Conservation (phyloP, 2,113 vertebrate species). For the Grantiella picta region DNA sequence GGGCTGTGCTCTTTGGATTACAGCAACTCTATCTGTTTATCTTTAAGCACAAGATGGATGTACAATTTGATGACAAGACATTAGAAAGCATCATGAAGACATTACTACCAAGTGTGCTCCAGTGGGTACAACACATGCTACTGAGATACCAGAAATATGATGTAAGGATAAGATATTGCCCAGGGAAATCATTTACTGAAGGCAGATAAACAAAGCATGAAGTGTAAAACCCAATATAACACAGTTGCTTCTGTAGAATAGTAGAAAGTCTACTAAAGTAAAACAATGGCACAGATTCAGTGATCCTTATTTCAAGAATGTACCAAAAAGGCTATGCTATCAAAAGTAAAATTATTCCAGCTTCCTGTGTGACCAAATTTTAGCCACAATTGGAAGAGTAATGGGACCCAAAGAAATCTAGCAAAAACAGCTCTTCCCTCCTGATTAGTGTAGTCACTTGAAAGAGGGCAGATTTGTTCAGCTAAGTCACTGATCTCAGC, state of each 20-base stretch:
- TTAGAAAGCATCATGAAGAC: conserved; percentile 54
- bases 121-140: conserved; percentile 24
- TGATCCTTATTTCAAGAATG: neutral
- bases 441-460: neutral
- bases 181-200: conserved; percentile 53
- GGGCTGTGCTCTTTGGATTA: conserved; percentile 4
- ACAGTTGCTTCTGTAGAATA: neutral
- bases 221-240: neutral
- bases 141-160: conserved; percentile 47
- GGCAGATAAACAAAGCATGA: conserved; percentile 55
- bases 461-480: neutral
- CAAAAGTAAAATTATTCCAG: neutral
- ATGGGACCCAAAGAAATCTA: neutral
- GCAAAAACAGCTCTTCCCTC: neutral
- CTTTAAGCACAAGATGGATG: conserved; percentile 37
- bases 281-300: neutral
- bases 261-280: neutral
- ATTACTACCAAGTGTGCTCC: conserved; percentile 16
- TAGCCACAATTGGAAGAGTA: neutral
- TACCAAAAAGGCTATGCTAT: neutral
- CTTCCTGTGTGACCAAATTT: neutral
- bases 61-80: conserved; percentile 34
- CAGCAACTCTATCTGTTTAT: conserved; percentile 30
- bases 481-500: neutral
- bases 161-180: conserved; percentile 57